Conservation (phyloP, 2,888 invertebrate species). For the Glomeris marginata region DNA sequence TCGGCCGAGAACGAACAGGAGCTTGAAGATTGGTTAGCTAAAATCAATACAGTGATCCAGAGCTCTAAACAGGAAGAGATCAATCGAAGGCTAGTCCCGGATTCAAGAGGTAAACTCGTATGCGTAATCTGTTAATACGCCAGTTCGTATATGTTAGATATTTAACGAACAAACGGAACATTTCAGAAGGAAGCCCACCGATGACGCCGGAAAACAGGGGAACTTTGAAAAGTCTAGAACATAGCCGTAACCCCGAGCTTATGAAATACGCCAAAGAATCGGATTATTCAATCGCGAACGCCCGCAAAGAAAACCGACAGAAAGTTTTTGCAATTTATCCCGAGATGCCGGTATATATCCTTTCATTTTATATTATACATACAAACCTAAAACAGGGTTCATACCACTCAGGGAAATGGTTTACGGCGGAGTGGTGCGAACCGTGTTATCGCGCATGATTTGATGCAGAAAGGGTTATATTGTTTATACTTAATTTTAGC, state of each 20-base stretch:
- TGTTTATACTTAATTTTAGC: conserved; percentile 1
- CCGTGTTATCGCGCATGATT: conserved; percentile 1
- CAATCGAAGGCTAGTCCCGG: conserved; percentile 8
- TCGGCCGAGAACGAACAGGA: conserved; percentile 76
- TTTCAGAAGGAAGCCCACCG: conserved; percentile 16
- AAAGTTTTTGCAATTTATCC: conserved; percentile 61
- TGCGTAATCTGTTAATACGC: too few species aligned
- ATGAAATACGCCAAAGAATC: conserved; percentile 83
- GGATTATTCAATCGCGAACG: conserved; percentile 65
- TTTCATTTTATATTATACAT: not conserved
- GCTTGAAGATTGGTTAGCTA: conserved; percentile 64
- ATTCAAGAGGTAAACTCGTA: conserved; percentile 13
- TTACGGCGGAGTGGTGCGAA: conserved; percentile 10
- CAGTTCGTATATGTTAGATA: not conserved
- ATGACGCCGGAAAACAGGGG: conserved; percentile 33
- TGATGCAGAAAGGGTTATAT: not conserved
- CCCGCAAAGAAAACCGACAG: conserved; percentile 61
- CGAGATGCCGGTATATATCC: conserved; percentile 34
- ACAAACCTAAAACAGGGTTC: too few species aligned
- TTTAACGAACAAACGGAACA: not conserved
- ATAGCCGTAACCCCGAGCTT: conserved; percentile 81
- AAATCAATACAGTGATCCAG: conserved; percentile 66
- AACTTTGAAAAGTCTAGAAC: conserved; percentile 71
- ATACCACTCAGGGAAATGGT: not conserved
- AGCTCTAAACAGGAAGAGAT: conserved; percentile 56